Evolutionary conservation across 2,797 vertebrate species (phyloP).

Genomic region (Moxostoma hubbsi): DNA sequence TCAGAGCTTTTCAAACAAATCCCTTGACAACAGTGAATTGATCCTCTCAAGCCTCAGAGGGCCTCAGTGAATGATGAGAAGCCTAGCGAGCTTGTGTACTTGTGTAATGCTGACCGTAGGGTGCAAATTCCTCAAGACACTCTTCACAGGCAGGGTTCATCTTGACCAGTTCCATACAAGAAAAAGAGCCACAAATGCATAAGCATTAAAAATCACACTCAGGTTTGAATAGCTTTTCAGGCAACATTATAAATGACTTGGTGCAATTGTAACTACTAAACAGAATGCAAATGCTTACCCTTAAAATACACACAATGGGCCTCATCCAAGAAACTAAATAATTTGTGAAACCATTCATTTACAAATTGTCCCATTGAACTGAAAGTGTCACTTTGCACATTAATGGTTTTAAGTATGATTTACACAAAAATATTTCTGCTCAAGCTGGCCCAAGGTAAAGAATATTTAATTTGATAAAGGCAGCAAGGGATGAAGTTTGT

Average conservation of each 20-base stretch:
- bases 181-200: slow-evolving; percentile 18
- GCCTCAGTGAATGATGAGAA: slow-evolving; percentile 29
- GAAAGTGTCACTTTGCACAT: too few species aligned
- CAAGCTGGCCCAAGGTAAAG: too few species aligned
- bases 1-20: slow-evolving; percentile 37
- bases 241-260: background rate
- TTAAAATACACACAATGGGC: background rate
- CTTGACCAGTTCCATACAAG: slow-evolving; percentile 24
- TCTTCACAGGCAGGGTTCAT: slow-evolving; percentile 11
- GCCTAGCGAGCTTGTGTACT: slow-evolving; percentile 33
- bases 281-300: background rate
- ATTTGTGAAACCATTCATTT: too few species aligned
- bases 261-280: too few species aligned
- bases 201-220: slow-evolving; percentile 6
- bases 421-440: too few species aligned
- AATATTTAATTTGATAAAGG: too few species aligned
- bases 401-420: too few species aligned
- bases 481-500: too few species aligned
- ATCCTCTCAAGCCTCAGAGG: slow-evolving; percentile 34
- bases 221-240: slow-evolving; percentile 3
- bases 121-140: slow-evolving; percentile 36
- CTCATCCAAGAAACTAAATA: background rate
- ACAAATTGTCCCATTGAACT: too few species aligned
- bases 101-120: slow-evolving; percentile 40
- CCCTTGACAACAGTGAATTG: slow-evolving; percentile 45